These are phyloP conservation scores for Phyllostomus hastatus DNA, from an alignment of 2,113 vertebrate species.

Conservation along the genomic window DNA sequence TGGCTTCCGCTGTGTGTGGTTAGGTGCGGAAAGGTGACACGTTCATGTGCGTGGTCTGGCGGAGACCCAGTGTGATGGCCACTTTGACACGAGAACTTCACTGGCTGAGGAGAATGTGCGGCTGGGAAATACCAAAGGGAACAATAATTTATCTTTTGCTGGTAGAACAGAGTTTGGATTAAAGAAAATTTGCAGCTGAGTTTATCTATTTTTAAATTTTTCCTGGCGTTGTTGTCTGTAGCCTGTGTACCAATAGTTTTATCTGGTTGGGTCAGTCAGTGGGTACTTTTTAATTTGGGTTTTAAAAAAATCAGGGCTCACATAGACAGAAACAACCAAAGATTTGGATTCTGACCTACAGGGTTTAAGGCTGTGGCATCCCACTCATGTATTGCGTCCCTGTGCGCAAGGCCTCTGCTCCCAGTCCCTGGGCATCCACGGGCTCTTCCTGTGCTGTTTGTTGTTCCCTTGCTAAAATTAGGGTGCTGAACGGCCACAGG, in stretches of 20 bases:
- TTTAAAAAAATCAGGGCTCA: neutral
- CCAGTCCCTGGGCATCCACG: neutral
- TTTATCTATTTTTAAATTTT: neutral
- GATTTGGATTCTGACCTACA: neutral
- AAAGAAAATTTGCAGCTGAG: neutral
- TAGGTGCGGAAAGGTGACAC: neutral
- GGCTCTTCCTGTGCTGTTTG: neutral
- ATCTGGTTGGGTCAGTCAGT: neutral
- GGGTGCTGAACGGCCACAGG: neutral
- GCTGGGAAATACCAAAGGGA: neutral
- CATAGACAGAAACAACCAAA: neutral
- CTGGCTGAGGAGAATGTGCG: neutral
- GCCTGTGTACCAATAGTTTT: neutral
- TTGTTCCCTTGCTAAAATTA: neutral
- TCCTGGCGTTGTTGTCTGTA: neutral
- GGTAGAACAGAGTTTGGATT: neutral
- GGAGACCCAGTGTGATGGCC: neutral
- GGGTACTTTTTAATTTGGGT: neutral
- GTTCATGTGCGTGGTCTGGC: neutral
- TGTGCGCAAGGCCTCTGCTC: fast-evolving
- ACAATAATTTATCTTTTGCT: neutral
- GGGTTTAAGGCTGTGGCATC: neutral
- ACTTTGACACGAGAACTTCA: neutral
- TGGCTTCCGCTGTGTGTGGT: neutral
- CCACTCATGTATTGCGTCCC: fast-evolving